phyloP scores from a whole-genome alignment of 2,113 vertebrate species.

The Trichechus manatus region DNA sequence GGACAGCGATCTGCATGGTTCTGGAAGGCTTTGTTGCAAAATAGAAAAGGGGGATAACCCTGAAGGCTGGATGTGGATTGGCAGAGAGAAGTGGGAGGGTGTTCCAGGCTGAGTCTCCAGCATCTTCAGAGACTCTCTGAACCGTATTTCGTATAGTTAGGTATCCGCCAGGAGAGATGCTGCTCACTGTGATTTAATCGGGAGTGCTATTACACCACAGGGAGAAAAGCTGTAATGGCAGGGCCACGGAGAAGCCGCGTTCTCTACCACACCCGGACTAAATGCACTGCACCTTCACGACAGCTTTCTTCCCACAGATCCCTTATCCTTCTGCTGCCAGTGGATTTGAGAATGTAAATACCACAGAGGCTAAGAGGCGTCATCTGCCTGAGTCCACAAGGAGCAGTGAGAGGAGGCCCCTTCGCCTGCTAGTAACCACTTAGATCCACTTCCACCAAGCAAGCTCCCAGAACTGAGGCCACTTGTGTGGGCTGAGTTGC shows the following conservation, averaged over 20 bases:
- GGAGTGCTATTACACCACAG: slow-evolving; percentile 65
- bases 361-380: not conserved
- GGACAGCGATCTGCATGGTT: not conserved
- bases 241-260: slow-evolving; percentile 68
- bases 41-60: not conserved
- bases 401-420: not conserved
- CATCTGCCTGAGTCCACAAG: not conserved
- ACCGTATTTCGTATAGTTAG: not conserved
- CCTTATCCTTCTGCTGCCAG: not conserved
- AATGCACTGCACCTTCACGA: not conserved
- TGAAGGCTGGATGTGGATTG: not conserved
- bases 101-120: not conserved
- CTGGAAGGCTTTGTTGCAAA: not conserved
- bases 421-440: accelerated
- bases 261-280: slow-evolving; percentile 74
- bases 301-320: slow-evolving; percentile 45
- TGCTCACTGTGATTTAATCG: slow-evolving; percentile 73
- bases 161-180: not conserved
- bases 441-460: not conserved
- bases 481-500: accelerated
- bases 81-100: not conserved
- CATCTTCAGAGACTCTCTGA: not conserved
- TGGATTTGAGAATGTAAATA: slow-evolving; percentile 60
- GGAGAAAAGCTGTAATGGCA: slow-evolving; percentile 49
- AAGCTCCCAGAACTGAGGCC: accelerated